Evolutionary conservation across 2,888 invertebrate genomes (phyloP), one percentile per base, ranked within the genome.

Genomic region (Anoncus sp.): DNA sequence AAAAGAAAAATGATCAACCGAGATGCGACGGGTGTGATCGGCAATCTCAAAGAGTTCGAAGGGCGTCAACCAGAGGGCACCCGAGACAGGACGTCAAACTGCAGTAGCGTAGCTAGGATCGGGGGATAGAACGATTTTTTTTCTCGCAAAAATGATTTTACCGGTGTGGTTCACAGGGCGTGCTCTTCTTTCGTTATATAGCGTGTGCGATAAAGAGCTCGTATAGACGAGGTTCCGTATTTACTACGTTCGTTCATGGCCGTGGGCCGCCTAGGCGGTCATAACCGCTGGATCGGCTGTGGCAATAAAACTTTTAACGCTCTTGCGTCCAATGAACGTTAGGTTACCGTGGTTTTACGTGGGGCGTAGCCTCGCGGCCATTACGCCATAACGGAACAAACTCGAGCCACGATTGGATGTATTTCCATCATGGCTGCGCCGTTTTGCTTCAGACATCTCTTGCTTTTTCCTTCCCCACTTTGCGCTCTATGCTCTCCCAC

Each of bases 321-420:
- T 85, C 87, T 84, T 81, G 87, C 85, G 82, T 86, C 91, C 90
- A 91, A 90, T 90, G 85, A 87, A 87, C 87, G 85, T 84, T 74
- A 85, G 83, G 87, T 86, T 85, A 84, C 78, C 82, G 82, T 73
- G 82, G 83, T 86, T 86, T 86, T 85, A 85, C 85, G 84, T 80
- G 83, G 89, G 91, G 90, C 90, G 90, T 87, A 75, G 85, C 86
- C 85, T 81, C 83, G 90, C 91, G 85, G 91, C 91, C 91, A 91
- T 91, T 88, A 91, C 86, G 84, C 84, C 85, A 84, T 85, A 87
- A 89, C 89, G 81, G 85, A 79, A 53, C 65, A 78, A 83, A 45
- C 77, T 70, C 35, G 40, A 62, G 22, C 73, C 49, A 76, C 85
- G 82, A 91, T 90, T 91, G 89, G 91, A 73, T 73, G 75, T 40